A percentile compares a stretch with the other conserved stretches of the same genome.
Evolutionary conservation across 2,888 invertebrate species (phyloP).

Genomic region (Norana najaformis): DNA sequence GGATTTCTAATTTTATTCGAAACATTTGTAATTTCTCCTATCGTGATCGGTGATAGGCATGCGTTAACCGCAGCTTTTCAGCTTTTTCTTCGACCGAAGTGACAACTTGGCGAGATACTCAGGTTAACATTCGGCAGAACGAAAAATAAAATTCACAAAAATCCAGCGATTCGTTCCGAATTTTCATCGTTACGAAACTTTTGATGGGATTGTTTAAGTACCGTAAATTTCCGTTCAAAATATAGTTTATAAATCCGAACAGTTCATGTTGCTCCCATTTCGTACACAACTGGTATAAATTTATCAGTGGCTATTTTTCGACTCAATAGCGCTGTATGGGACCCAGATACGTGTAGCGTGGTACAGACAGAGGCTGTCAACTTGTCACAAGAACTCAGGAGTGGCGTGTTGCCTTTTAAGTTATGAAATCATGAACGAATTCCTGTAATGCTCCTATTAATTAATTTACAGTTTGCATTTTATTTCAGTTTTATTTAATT

Average conservation of each 20-base stretch:
- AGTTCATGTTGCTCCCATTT: neutral
- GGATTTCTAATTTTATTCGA: neutral
- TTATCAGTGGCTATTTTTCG: neutral
- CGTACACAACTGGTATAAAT: neutral
- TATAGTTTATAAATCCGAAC: neutral
- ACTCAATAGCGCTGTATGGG: neutral
- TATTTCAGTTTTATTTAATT: neutral
- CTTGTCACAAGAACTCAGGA: no score
- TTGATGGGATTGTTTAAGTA: neutral
- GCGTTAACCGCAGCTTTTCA: neutral
- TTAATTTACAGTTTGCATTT: neutral
- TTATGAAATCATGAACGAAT: no score
- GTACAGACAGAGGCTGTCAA: no score
- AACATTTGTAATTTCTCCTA: neutral
- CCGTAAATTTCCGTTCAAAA: neutral
- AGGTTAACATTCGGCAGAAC: neutral
- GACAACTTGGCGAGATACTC: neutral
- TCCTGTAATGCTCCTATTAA: no score
- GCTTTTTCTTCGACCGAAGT: neutral
- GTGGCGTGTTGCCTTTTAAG: no score
- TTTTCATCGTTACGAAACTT: neutral
- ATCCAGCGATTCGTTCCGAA: neutral
- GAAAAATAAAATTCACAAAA: neutral
- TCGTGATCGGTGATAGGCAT: neutral
- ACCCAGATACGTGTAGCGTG: no score